These are phyloP conservation scores for Lacanobia oleracea DNA, from an alignment of 2,888 invertebrate genomes.

Conservation along the genomic window DNA sequence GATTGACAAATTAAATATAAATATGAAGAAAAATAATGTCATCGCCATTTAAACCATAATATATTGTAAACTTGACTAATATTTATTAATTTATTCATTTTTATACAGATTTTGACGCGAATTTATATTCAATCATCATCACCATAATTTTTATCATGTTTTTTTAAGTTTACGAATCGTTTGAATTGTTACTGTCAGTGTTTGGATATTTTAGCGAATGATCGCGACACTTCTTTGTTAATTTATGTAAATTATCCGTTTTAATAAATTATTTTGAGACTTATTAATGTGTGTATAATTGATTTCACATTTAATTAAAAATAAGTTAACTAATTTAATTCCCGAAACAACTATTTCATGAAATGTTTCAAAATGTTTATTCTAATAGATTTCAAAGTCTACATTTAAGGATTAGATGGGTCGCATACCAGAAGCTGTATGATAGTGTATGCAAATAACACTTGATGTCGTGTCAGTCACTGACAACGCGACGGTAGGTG, in stretches of 20 bases:
- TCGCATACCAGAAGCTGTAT: slow-evolving; percentile 84
- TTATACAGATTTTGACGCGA: slow-evolving; percentile 43
- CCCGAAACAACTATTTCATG: not conserved
- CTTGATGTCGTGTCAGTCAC: slow-evolving; percentile 79
- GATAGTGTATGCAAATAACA: slow-evolving; percentile 86
- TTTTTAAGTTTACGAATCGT: slow-evolving; percentile 31
- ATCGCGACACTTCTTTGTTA: slow-evolving; percentile 20
- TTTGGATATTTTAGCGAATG: slow-evolving; percentile 32
- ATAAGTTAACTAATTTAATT: not conserved
- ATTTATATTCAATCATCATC: slow-evolving; percentile 57
- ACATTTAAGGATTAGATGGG: slow-evolving; percentile 78
- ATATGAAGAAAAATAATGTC: slow-evolving; percentile 46
- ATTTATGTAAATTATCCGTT: slow-evolving; percentile 27
- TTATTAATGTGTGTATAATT: not conserved
- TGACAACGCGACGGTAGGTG: slow-evolving; percentile 61
- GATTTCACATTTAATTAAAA: not conserved
- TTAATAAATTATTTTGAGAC: not conserved
- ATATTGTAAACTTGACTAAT: slow-evolving; percentile 46
- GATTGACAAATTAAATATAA: slow-evolving; percentile 54
- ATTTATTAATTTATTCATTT: slow-evolving; percentile 55
- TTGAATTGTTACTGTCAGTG: slow-evolving; percentile 26
- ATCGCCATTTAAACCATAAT: slow-evolving; percentile 47
- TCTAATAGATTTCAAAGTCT: slow-evolving; percentile 80
- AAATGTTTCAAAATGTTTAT: slow-evolving; percentile 15
- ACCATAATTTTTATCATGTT: slow-evolving; percentile 50